Percentiles rank a stretch among this genome's conserved stretches.
phyloP scores from a whole-genome alignment of 2,888 invertebrate species.

The Ctena decussata region DNA sequence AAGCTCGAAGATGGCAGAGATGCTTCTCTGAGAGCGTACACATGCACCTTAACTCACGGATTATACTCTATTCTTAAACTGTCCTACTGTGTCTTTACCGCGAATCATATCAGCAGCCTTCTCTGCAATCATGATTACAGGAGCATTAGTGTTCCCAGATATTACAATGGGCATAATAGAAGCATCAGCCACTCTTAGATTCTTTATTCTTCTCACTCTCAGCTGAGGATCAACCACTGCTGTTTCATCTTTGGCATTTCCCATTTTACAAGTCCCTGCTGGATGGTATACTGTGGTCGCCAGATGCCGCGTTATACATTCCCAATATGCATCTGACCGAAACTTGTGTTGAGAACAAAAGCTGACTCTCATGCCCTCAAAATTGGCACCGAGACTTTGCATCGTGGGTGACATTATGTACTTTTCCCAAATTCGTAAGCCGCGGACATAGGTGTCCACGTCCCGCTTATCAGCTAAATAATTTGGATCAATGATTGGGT shows the following conservation, averaged over 20 bases:
- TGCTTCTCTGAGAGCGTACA: too few relatives aligned
- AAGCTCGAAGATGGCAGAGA: too few relatives aligned
- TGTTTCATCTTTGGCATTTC: conserved; percentile 85
- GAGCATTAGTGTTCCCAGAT: conserved; percentile 32
- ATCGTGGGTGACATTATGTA: not conserved
- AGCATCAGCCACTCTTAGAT: not conserved
- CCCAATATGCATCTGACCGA: conserved; percentile 42
- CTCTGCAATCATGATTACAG: conserved; percentile 30
- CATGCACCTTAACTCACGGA: too few relatives aligned
- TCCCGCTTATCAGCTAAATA: not conserved
- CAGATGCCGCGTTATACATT: conserved; percentile 17
- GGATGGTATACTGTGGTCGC: conserved; percentile 88
- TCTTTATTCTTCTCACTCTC: conserved; percentile 35
- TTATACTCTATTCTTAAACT: not conserved
- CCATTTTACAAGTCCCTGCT: conserved; percentile 93
- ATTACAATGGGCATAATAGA: not conserved
- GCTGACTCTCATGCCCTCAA: not conserved
- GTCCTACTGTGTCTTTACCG: conserved; percentile 4
- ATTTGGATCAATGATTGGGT: not conserved
- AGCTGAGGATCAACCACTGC: conserved; percentile 90
- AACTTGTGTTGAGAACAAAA: conserved; percentile 1
- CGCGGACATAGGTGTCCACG: not conserved
- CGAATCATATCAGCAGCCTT: conserved; percentile 36
- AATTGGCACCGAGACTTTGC: not conserved
- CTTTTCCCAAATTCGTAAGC: not conserved